A percentile compares a stretch with the other conserved stretches of the same genome.
These are phyloP conservation scores for Clunio marinus DNA, from an alignment of 2,888 invertebrate genomes.

Conservation along the genomic window DNA sequence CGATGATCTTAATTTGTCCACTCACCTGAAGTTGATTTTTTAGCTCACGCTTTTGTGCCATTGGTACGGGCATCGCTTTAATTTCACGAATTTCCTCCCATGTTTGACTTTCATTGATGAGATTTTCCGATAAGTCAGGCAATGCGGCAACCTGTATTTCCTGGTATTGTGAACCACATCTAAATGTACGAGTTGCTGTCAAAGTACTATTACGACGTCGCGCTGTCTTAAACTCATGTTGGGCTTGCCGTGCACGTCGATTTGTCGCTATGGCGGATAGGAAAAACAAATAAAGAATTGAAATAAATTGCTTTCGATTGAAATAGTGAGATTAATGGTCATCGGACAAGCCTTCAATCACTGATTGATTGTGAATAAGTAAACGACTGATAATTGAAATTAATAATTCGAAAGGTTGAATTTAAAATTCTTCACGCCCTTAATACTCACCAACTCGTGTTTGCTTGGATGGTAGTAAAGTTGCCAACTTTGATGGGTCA, in stretches of 20 bases:
- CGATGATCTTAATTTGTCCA: slow-evolving; percentile 26
- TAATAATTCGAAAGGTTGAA: not conserved
- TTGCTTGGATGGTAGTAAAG: slow-evolving; percentile 74
- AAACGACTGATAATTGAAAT: too few relatives aligned
- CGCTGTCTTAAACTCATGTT: slow-evolving; percentile 55
- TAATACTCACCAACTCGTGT: slow-evolving; percentile 60
- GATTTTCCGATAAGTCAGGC: slow-evolving; percentile 74
- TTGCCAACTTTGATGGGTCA: slow-evolving; percentile 71
- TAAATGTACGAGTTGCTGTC: slow-evolving; percentile 53
- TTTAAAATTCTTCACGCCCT: not conserved
- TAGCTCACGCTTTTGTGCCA: slow-evolving; percentile 75
- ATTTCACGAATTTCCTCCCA: slow-evolving; percentile 85
- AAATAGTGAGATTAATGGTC: too few relatives aligned
- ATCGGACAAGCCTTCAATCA: not conserved
- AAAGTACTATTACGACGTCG: slow-evolving; percentile 55
- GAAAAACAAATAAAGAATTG: not conserved
- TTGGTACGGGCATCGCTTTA: slow-evolving; percentile 76
- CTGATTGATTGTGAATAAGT: slow-evolving; percentile 19
- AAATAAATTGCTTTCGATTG: not conserved
- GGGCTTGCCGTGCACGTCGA: slow-evolving; percentile 55
- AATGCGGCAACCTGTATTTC: slow-evolving; percentile 74
- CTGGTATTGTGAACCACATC: slow-evolving; percentile 53
- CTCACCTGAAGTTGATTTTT: slow-evolving; percentile 73
- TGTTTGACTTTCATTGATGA: slow-evolving; percentile 75
- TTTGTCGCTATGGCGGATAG: slow-evolving; percentile 56